Percentiles rank a stretch among this genome's conserved stretches.
phyloP scores from a whole-genome alignment of 2,113 vertebrate genomes.

The Tretioscincus oriximinensis region DNA sequence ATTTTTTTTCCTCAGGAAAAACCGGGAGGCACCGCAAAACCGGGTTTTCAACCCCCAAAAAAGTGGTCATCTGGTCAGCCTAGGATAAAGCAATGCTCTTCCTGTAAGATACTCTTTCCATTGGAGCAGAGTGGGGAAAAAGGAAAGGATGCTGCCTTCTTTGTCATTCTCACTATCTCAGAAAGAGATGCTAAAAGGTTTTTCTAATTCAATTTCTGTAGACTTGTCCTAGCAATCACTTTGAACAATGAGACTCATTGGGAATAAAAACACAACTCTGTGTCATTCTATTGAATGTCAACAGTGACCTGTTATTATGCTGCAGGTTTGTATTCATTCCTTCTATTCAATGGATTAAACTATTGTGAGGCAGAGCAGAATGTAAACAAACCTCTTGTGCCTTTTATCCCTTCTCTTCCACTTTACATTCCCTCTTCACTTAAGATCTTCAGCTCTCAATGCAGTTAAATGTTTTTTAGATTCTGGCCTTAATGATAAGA shows the following conservation, averaged over 20 bases:
- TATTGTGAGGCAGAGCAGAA: fast-evolving
- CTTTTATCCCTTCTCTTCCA: not conserved
- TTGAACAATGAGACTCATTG: not conserved
- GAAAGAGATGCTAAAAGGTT: not conserved
- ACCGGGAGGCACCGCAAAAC: too few species aligned
- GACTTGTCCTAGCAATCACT: not conserved
- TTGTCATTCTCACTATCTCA: not conserved
- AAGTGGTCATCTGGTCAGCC: too few species aligned
- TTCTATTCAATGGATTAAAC: not conserved
- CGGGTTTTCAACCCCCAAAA: too few species aligned
- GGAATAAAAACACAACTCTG: not conserved
- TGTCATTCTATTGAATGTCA: not conserved
- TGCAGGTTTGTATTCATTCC: not conserved
- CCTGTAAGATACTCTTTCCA: not conserved
- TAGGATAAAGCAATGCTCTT: not conserved
- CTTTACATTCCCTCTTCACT: not conserved
- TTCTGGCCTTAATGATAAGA: too few species aligned
- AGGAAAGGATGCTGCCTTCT: too few species aligned
- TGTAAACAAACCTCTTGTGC: not conserved
- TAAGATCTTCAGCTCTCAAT: not conserved
- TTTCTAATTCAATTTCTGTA: not conserved
- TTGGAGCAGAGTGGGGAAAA: not conserved
- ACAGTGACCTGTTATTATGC: not conserved
- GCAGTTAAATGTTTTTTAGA: too few species aligned
- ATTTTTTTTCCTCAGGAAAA: too few species aligned